phyloP scores from a whole-genome alignment of 2,797 vertebrate genomes.

The Huso huso region DNA sequence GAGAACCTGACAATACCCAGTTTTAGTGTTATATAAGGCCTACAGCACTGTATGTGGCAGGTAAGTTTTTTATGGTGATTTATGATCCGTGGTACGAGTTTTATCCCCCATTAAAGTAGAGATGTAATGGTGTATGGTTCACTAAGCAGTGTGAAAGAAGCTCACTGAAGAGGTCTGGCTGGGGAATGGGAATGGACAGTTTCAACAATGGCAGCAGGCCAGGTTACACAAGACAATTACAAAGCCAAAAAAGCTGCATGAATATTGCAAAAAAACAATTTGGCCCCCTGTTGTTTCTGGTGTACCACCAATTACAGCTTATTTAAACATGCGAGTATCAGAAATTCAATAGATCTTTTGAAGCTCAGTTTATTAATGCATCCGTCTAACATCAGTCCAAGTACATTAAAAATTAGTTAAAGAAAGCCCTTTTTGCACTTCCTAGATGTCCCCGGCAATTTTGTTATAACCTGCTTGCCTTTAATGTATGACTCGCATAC shows the following conservation, averaged over 20 bases:
- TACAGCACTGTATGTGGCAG: neutral
- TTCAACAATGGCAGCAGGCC: neutral
- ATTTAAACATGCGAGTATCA: too few species aligned
- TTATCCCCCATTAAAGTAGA: constrained; percentile 18
- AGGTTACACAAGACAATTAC: neutral
- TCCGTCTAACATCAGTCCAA: too few species aligned
- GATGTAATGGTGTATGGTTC: constrained; percentile 15
- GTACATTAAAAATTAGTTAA: too few species aligned
- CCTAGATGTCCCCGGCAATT: too few species aligned
- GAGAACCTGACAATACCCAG: constrained; percentile 8
- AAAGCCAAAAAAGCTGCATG: neutral
- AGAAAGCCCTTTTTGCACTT: too few species aligned
- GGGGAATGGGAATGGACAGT: neutral
- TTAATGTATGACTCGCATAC: too few species aligned
- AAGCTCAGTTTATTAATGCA: too few species aligned
- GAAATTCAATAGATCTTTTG: too few species aligned
- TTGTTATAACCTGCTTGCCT: too few species aligned
- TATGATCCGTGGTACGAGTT: constrained; percentile 9
- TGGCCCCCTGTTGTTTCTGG: too few species aligned
- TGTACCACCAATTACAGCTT: too few species aligned
- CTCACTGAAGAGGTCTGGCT: neutral
- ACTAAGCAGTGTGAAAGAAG: neutral
- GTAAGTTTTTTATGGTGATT: constrained; percentile 10
- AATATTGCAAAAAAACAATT: too few species aligned
- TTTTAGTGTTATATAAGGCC: constrained; percentile 4